Evolutionary conservation across 2,888 invertebrate genomes (phyloP), one percentile per base, ranked within the genome.

Genomic region (Mylabris sibirica): DNA sequence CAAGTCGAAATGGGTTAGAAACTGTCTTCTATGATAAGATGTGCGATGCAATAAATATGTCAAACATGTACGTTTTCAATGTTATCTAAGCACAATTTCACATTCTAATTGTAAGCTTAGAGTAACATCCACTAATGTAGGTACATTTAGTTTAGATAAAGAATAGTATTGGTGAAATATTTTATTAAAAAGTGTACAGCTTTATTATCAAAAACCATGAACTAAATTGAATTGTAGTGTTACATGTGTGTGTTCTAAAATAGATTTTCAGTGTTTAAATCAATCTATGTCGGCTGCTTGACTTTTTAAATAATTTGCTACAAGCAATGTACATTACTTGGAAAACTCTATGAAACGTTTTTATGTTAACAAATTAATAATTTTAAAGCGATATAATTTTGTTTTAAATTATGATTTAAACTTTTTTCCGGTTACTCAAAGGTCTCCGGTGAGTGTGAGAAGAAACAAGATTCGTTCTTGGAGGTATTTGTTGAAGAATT

Each of bases 1-100:
- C 61, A 67, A 60, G 64, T 65, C 61, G 64, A 67, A 70, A 67
- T 57, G 41, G 53, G 24, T 34, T 30, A 26, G 49, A 41, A 49
- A 62, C 66, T 34, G 35, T 57, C 57, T 63, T 69, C 35, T 59
- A 59, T 64, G 53, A 61, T 65, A 63, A 63, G 65, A 68, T 53
- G 64, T 68, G 70, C 70, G 72, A 69, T 71, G 72, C 76, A 66
- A 75, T 75, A 75, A 75, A 76, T 66, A 72, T 75, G 75, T 75
- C 76, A 74, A 68, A 73, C 65, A 71, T 76, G 22, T 5, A 57
- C 74, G 71, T 73, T 72, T 63, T 74, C 66, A 71, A 70, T 69
- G 64, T 68, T 72, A 74, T 72, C 71, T 70, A 72, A 70, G 67
- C 66, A 60, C 68, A 66, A 69, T 69, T 72, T 72, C 67, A 60